These are phyloP conservation scores for Alligator mississippiensis DNA, from an alignment of 2,113 vertebrate species.

Conservation along the genomic window DNA sequence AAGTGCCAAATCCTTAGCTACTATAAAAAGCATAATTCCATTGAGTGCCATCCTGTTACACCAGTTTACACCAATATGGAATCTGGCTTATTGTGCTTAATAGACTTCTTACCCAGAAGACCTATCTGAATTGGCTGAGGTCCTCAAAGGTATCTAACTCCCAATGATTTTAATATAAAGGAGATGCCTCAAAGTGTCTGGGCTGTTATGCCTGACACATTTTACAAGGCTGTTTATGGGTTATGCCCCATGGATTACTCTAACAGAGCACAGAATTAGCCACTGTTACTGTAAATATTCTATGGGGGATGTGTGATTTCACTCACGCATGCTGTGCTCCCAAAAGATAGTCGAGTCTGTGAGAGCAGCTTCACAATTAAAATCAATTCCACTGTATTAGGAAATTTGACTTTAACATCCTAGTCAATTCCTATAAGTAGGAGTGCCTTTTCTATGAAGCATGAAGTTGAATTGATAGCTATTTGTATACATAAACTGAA, in stretches of 20 bases:
- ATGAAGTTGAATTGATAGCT: no score
- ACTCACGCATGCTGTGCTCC: not conserved
- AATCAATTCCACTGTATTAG: not conserved
- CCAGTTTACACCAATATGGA: no score
- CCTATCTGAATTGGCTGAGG: not conserved
- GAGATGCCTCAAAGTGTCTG: not conserved
- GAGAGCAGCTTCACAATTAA: not conserved
- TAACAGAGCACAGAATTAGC: not conserved
- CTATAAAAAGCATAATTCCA: not conserved
- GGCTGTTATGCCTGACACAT: not conserved
- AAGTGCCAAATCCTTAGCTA: not conserved
- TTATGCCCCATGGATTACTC: not conserved
- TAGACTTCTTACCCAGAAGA: not conserved
- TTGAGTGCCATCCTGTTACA: not conserved
- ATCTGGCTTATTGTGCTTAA: not conserved
- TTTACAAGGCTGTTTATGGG: not conserved
- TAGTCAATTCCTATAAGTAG: not conserved
- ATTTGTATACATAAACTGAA: not conserved
- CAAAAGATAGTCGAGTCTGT: not conserved
- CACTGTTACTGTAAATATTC: not conserved
- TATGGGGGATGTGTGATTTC: rapidly evolving
- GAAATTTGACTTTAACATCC: not conserved
- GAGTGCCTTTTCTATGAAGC: not conserved
- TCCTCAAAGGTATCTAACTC: not conserved
- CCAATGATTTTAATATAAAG: not conserved